Base-by-base conservation (phyloP, 2,113 vertebrate genomes). In the Mugil cephalus region DNA sequence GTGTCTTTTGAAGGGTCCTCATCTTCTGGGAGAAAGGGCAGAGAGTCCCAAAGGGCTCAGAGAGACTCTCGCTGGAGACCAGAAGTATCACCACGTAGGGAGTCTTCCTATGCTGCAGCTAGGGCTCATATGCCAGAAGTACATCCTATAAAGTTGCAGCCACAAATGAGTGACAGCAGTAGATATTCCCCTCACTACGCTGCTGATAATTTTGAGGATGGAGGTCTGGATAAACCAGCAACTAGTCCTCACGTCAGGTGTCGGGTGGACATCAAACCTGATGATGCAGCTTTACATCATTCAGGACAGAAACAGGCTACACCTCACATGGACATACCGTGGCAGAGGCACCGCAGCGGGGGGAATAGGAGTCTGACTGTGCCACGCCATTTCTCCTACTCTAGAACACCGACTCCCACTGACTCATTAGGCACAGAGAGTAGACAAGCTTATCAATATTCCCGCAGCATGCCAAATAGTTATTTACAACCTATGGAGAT, bases 71-170 rank as follows among this genome's bases (percentile, higher is more conserved):
- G 89, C 8, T 93, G 91, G 72, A 91, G 88, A 83, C 55, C 88
- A 0, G 96, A 97, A 52, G 89, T 86, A 8, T 98, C 96, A 0
- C 96, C 95, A 0, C 94, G 92, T 72, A 91, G 93, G 13, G 96
- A 98, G 13, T 83, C 88, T 10, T 79, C 92, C 13, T 92, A 95
- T 36, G 85, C 92, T 1, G 89, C 95, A 1, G 90, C 93, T 67
- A 91, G 95, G 74, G 93, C 91, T 0, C 90, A 96, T 30, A 92
- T 96, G 69, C 96, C 95, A 13, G 97, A 98, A 67, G 94, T 98
- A 48, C 96, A 98, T 62, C 97, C 96, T 45, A 95, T 97, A 87
- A 98, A 98, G 79, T 90, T 98, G 70, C 97, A 98, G 91, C 97
- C 97, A 0, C 97, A 98, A 84, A 94, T 93, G 14, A 89, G 92